Percentiles rank a stretch among this genome's conserved stretches.
Evolutionary conservation across 2,888 invertebrate species (phyloP).

Genomic region (Noctua janthe): DNA sequence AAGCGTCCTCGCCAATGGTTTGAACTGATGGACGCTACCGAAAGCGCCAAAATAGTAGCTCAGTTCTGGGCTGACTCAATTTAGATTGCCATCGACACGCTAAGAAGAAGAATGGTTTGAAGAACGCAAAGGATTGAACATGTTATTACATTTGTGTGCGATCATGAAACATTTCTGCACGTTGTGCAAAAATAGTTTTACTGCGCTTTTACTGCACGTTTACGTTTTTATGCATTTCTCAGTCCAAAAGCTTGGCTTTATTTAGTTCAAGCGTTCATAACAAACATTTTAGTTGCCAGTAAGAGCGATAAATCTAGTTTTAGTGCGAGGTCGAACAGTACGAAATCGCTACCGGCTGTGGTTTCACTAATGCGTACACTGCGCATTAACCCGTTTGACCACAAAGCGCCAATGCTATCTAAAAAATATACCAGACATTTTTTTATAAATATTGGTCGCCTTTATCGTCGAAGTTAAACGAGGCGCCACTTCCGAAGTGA

Average conservation of each 20-base stretch:
- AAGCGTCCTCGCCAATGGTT: too few relatives aligned
- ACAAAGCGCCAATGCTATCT: slow-evolving; percentile 53
- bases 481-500: slow-evolving; percentile 23
- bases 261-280: slow-evolving; percentile 69
- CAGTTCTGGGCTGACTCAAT: too few relatives aligned
- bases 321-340: slow-evolving; percentile 81
- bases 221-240: slow-evolving; percentile 54
- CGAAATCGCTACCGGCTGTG: slow-evolving; percentile 77
- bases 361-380: slow-evolving; percentile 62
- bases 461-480: slow-evolving; percentile 26
- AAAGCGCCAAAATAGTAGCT: too few relatives aligned
- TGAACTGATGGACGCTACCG: too few relatives aligned
- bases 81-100: too few relatives aligned
- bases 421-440: slow-evolving; percentile 40
- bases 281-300: slow-evolving; percentile 74
- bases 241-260: slow-evolving; percentile 66
- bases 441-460: slow-evolving; percentile 17
- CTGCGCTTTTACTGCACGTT: slow-evolving; percentile 30
- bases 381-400: slow-evolving; percentile 60
- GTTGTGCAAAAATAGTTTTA: slow-evolving; percentile 48
- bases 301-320: slow-evolving; percentile 84
- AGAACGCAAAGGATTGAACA: slow-evolving; percentile 23
- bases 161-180: slow-evolving; percentile 46
- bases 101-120: too few relatives aligned
- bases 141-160: slow-evolving; percentile 20